Evolutionary conservation across 2,113 vertebrate genomes (phyloP).

Genomic region (Tauraco erythrolophus): DNA sequence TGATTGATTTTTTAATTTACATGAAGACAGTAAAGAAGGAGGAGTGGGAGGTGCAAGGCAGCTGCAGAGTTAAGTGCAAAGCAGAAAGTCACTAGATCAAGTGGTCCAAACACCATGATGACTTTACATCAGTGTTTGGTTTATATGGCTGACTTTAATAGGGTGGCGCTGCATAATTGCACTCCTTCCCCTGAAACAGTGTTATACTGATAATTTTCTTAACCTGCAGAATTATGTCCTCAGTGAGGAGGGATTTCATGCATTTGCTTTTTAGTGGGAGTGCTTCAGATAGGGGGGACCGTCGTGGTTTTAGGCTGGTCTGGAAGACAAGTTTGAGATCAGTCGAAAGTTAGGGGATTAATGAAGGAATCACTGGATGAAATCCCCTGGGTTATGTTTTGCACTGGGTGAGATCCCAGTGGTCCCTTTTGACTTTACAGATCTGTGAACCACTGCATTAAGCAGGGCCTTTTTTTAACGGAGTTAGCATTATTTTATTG

Average conservation of each 20-base stretch:
- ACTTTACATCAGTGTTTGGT: neutral
- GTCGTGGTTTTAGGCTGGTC: too few species aligned
- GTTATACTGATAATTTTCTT: neutral
- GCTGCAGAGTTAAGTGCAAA: neutral
- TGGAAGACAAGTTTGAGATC: neutral
- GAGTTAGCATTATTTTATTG: neutral
- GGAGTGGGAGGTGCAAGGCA: neutral
- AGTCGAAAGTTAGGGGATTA: neutral
- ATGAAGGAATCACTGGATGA: neutral
- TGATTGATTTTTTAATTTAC: slow-evolving; percentile 34
- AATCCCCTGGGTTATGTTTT: neutral
- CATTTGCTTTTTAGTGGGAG: neutral
- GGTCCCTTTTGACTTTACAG: neutral
- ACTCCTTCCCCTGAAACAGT: neutral
- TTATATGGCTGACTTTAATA: neutral
- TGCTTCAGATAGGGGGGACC: neutral
- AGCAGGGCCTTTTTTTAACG: neutral
- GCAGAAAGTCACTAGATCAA: neutral
- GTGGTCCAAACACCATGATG: rapidly evolving
- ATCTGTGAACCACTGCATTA: neutral
- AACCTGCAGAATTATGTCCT: neutral
- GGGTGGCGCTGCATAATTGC: neutral
- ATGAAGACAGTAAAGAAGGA: neutral
- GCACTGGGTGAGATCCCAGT: neutral
- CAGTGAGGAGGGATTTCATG: neutral